Evolutionary conservation across 2,888 invertebrate species (phyloP), one percentile per base, ranked within the genome.

Genomic region (Tenthredo livida): DNA sequence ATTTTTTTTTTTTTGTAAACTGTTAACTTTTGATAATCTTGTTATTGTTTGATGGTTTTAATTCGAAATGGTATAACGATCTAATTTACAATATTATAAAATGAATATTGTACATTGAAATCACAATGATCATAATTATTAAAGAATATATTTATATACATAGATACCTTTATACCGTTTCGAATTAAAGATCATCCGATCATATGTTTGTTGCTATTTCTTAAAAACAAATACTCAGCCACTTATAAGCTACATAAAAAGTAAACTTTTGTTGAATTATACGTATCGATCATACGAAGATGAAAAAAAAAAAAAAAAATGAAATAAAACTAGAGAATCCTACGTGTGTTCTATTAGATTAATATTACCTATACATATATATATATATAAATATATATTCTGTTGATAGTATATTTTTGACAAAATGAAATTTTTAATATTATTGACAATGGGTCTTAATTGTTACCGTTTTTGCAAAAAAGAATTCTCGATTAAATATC

Each of bases 21-120:
- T 84, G 84, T 84, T 84, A 84, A 84, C 84, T 84, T 84, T 84
- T 84, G 78, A 84, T 84, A 84, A 58, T 78, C 37, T 84, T 84
- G 78, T 84, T 84, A 80, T 80, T 50, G 50, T 67, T 84, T 25
- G 78, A 77, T 25, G 65, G 21, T 61, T 65, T 77, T 54, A 10
- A 77, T 21, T 77, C 54, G 25, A 61, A 80, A 80, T 61, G 80
- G 61, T 80, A 80, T 80, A 80, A n/a, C 10, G 10, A 17, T 33
- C 15, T 5, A 4, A 33, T 54, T 54, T 54, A 54, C 54, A 54
- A 54, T 6, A 54, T 6, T 54, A 54, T 54, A 54, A n/a, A 54
- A 54, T 54, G n/a, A 54, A 54, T 43, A 12, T 25, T 25, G 21
- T 47, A 29, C 15, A 43, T 25, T 47, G 17, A 47, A 43, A 12